A percentile compares a stretch with the other conserved stretches of the same genome.
Evolutionary conservation across 2,113 vertebrate genomes (phyloP).

Genomic region (Rhinolophus ferrumequinum): DNA sequence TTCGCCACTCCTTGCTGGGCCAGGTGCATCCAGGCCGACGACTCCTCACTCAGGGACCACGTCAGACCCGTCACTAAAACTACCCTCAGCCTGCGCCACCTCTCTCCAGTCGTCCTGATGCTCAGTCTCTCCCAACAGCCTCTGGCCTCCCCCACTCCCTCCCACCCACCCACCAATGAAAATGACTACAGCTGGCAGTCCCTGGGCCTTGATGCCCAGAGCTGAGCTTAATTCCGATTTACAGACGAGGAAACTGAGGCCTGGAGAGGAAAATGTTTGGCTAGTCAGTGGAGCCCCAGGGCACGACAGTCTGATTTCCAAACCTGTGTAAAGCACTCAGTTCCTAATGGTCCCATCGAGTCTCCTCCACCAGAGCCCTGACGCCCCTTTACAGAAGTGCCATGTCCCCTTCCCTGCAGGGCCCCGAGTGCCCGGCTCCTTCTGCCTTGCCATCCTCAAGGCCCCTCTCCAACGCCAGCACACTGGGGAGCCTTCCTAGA

Average conservation of each 20-base stretch:
- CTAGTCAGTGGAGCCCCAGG: not conserved
- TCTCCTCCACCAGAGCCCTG: fast-evolving
- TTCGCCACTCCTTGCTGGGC: not conserved
- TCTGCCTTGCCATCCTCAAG: not conserved
- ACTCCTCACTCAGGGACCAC: not conserved
- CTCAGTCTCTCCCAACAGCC: not conserved
- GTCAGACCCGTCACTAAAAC: not conserved
- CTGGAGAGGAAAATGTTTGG: not conserved
- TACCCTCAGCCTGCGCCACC: not conserved
- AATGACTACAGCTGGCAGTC: not conserved
- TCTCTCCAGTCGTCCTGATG: fast-evolving
- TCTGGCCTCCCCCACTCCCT: not conserved
- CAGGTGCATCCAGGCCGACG: no score
- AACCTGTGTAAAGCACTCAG: not conserved
- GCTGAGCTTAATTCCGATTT: no score
- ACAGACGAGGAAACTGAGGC: not conserved
- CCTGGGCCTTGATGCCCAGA: not conserved
- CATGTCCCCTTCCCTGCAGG: fast-evolving
- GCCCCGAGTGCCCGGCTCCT: fast-evolving
- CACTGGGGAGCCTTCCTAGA: not conserved
- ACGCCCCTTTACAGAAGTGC: fast-evolving
- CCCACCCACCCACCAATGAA: not conserved
- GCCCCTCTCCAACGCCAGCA: not conserved
- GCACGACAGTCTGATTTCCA: not conserved
- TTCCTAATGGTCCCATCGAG: fast-evolving